Conservation (phyloP, 2,888 invertebrate genomes). For the Aspidapion aeneum region DNA sequence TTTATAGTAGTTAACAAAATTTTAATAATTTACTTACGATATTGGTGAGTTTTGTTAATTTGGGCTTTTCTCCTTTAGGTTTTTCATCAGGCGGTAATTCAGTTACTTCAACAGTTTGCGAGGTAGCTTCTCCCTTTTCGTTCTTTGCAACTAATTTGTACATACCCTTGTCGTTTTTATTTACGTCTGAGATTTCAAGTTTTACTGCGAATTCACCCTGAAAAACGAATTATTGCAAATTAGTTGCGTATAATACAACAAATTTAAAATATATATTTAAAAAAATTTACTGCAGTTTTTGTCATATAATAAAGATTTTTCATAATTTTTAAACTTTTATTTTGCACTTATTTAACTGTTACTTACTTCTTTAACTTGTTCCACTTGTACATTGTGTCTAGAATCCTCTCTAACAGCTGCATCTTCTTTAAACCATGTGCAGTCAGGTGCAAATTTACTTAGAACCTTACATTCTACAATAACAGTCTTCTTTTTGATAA, state of each 20-base stretch:
- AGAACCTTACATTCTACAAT: conserved; percentile 92
- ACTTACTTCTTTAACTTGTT: conserved; percentile 73
- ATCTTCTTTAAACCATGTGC: conserved; percentile 91
- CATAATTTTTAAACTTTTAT: no score
- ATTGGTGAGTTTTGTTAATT: conserved; percentile 72
- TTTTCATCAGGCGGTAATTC: conserved; percentile 76
- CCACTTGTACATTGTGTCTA: conserved; percentile 71
- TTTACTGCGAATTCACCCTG: conserved; percentile 88
- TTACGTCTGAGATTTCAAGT: conserved; percentile 83
- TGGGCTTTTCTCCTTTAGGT: conserved; percentile 75
- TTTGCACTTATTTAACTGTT: no score
- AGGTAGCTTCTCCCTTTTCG: conserved; percentile 89
- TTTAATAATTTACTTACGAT: conserved; percentile 54
- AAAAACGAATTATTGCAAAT: no score
- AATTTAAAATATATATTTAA: not conserved
- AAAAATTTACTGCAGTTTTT: conserved; percentile 2
- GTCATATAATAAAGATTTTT: no score
- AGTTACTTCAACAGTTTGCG: conserved; percentile 82
- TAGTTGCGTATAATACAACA: not conserved
- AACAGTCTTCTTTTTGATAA: conserved; percentile 88
- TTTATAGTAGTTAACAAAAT: not conserved
- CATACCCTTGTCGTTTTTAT: conserved; percentile 77
- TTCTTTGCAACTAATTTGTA: conserved; percentile 90
- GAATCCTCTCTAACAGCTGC: conserved; percentile 73
- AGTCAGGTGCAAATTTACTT: conserved; percentile 89